Percentiles rank a stretch among this genome's conserved stretches.
phyloP scores from a whole-genome alignment of 2,888 invertebrate genomes.

The Melanostoma scalare region DNA sequence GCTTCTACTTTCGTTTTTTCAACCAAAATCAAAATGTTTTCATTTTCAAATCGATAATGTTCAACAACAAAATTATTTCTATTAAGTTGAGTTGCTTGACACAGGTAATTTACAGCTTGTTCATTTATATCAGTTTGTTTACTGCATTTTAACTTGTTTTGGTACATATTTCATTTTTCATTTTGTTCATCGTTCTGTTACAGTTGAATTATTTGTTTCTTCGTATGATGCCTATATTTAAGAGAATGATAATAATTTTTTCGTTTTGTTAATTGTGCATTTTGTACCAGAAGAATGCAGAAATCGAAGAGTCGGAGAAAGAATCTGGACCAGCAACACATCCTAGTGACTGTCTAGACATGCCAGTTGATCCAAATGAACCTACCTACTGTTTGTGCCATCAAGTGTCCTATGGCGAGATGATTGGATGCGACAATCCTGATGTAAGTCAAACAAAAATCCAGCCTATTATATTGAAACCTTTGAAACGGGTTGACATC shows the following conservation, averaged over 20 bases:
- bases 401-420: conserved; percentile 97
- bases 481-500: not conserved
- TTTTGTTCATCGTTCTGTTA: conserved; percentile 60
- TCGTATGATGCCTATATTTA: conserved; percentile 31
- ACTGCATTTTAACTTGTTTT: conserved; percentile 13
- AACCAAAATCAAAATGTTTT: conserved; percentile 26
- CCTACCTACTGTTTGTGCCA: conserved; percentile 99
- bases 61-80: conserved; percentile 17
- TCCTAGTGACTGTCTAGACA: conserved; percentile 94
- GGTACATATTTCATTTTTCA: conserved; percentile 32
- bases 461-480: conserved; percentile 5
- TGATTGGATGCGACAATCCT: conserved; percentile 97
- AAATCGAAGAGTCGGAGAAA: conserved; percentile 84
- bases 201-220: conserved; percentile 37
- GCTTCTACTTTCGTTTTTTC: conserved; percentile 11
- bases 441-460: conserved; percentile 82
- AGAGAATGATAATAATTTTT: not conserved
- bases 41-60: conserved; percentile 30
- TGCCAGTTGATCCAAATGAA: conserved; percentile 98
- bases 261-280: conserved; percentile 26
- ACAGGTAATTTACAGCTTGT: conserved; percentile 66
- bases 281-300: conserved; percentile 78
- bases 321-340: conserved; percentile 84
- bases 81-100: conserved; percentile 71
- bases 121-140: too few species aligned